Conservation (phyloP, 2,888 invertebrate species). For the Lasius fuliginosus region DNA sequence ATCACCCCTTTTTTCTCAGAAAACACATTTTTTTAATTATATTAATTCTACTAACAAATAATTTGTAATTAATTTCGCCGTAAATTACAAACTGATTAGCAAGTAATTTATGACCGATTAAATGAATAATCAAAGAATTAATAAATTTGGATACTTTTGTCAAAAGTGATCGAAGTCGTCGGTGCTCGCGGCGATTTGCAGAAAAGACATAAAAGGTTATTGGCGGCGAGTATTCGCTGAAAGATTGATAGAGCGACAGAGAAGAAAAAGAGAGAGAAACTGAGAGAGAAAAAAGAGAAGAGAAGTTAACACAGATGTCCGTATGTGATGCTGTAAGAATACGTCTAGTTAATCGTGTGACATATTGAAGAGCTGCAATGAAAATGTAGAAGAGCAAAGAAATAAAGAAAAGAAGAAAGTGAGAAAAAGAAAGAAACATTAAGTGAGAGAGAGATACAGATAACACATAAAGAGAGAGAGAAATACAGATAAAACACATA, state of each 20-base stretch:
- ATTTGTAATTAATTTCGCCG: neutral
- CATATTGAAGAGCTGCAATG: conserved; percentile 62
- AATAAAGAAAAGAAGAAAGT: conserved; percentile 61
- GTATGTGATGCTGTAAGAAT: conserved; percentile 74
- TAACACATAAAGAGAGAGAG: conserved; percentile 29
- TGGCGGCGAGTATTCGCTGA: conserved; percentile 67
- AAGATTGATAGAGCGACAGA: conserved; percentile 60
- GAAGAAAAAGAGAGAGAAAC: conserved; percentile 57
- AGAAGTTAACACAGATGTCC: conserved; percentile 38
- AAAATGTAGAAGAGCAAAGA: conserved; percentile 62
- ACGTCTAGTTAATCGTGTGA: conserved; percentile 69
- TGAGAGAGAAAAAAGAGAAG: conserved; percentile 45
- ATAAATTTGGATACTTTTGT: neutral
- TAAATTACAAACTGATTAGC: neutral
- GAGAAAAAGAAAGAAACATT: conserved; percentile 52
- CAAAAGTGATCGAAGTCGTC: neutral
- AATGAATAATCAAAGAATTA: neutral
- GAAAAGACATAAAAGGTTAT: conserved; percentile 63
- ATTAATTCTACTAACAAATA: neutral
- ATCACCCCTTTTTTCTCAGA: too few species aligned
- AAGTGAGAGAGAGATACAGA: conserved; percentile 23
- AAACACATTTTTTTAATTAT: neutral
- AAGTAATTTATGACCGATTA: neutral
- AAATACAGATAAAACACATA: conserved; percentile 27
- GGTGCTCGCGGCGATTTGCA: conserved; percentile 53